Percentiles rank a stretch among this genome's conserved stretches.
These are phyloP conservation scores for Chelon labrosus DNA, from an alignment of 2,797 vertebrate species.

Conservation along the genomic window DNA sequence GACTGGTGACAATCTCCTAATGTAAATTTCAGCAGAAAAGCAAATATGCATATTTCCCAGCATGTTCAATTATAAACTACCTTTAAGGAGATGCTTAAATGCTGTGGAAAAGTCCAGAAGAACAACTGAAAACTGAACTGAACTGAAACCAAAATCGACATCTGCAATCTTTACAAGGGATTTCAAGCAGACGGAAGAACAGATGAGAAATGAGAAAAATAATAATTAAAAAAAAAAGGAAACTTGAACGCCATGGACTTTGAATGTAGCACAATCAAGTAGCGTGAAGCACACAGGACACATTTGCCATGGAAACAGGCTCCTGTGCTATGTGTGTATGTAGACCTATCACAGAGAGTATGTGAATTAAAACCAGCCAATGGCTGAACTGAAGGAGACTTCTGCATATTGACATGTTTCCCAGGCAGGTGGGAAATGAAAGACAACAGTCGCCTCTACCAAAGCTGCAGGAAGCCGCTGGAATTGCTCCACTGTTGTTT, in stretches of 20 bases:
- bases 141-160: neutral
- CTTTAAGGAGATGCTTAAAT: neutral
- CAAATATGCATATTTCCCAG: neutral
- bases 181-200: neutral
- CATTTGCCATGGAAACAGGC: constrained; percentile 71
- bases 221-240: neutral
- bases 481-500: neutral
- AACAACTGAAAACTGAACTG: neutral
- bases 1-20: no score
- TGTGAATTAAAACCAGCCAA: constrained; percentile 60
- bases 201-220: neutral
- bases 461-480: neutral
- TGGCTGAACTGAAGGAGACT: constrained; percentile 32
- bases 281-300: constrained; percentile 21
- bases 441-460: constrained; percentile 30
- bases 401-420: constrained; percentile 56
- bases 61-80: neutral
- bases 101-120: neutral
- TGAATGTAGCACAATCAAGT: neutral
- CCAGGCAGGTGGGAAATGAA: constrained; percentile 21
- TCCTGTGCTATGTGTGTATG: constrained; percentile 42
- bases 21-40: no score
- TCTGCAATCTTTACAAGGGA: no score
- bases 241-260: neutral
- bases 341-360: constrained; percentile 51